Base-by-base conservation (phyloP, 2,797 vertebrate genomes). In the Scyliorhinus canicula region DNA sequence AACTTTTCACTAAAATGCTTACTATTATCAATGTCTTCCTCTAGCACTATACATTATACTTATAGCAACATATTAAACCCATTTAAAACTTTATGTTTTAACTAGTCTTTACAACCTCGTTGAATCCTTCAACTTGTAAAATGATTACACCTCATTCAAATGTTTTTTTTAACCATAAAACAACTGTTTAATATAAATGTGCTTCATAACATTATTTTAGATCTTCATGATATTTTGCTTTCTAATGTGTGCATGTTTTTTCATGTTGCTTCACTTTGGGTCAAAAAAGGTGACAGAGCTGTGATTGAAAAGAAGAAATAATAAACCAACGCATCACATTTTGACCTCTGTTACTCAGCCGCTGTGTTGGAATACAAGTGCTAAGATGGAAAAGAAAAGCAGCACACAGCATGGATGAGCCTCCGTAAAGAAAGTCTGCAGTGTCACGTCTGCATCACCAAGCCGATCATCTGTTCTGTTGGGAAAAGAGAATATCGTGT, bases 261-360 rank as follows among this genome's bases (percentile, higher is more conserved):
- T 91, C 57, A 63, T 40, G 88, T 91, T 91, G 88, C 57, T 91
- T 91, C 60, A 24, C 57, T 65, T 44, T 26, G 44, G 88, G 88
- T 63, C 57, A 60, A 57, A 63, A 26, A 91, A 91, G 88, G 88
- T 44, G 88, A 91, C 57, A 91, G 88, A 63, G 65, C 21, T 91
- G 88, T 91, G 88, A 91, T 91, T 91, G 88, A 91, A 91, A 91
- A 63, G 57, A 24, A 91, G 88, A 91, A 91, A 91, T 91, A 91
- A 65, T 91, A 65, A 63, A 44, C 88, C 57, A 91, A 19, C n/a
- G 21, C 57, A 91, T 65, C 60, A 91, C 88, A 91, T 91, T 91
- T 65, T 44, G 57, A 91, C 88, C 88, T 65, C n/a, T 91, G 57
- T 16, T 65, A 65, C 60, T 91, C 88, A 44, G 63, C 57, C n/a